These are phyloP conservation scores for Peromyscus melanophrys DNA, from an alignment of 2,797 vertebrate genomes.

Conservation along the genomic window DNA sequence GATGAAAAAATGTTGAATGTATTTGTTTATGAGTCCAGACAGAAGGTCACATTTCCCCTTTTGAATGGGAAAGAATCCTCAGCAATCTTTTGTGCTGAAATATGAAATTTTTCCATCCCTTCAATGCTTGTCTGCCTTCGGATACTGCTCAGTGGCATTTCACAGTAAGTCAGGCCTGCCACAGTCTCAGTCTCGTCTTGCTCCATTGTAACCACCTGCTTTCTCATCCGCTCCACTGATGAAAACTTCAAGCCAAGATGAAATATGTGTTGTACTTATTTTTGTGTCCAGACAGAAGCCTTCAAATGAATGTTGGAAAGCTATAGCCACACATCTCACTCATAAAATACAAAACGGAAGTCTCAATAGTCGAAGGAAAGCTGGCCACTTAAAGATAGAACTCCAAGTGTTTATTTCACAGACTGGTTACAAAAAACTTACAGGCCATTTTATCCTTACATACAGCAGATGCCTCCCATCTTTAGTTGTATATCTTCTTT, in stretches of 20 bases:
- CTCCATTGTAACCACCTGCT: constrained; percentile 36
- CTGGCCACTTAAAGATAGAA: background rate
- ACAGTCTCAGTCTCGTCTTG: constrained; percentile 60
- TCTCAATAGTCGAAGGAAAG: constrained; percentile 14
- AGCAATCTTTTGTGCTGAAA: constrained; percentile 73
- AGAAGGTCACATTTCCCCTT: constrained; percentile 71
- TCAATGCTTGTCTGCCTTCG: constrained; percentile 52
- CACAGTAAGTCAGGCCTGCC: constrained; percentile 67
- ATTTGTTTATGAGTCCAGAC: constrained; percentile 64
- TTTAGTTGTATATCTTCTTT: constrained; percentile 55
- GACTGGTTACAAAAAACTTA: background rate
- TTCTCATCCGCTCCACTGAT: constrained; percentile 66
- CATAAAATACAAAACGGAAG: background rate
- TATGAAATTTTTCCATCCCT: constrained; percentile 74
- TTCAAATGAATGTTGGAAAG: constrained; percentile 49
- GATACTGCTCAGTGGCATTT: constrained; percentile 63
- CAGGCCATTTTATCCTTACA: constrained; percentile 28
- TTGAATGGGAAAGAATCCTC: constrained; percentile 57
- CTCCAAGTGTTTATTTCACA: constrained; percentile 54
- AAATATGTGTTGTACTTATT: constrained; percentile 60
- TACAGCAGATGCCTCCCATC: background rate
- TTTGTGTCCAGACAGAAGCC: constrained; percentile 71
- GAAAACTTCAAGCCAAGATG: constrained; percentile 71
- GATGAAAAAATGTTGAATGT: constrained; percentile 44
- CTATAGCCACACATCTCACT: background rate